These are phyloP conservation scores for Octonoba sinensis DNA, from an alignment of 2,888 invertebrate species.

Conservation along the genomic window DNA sequence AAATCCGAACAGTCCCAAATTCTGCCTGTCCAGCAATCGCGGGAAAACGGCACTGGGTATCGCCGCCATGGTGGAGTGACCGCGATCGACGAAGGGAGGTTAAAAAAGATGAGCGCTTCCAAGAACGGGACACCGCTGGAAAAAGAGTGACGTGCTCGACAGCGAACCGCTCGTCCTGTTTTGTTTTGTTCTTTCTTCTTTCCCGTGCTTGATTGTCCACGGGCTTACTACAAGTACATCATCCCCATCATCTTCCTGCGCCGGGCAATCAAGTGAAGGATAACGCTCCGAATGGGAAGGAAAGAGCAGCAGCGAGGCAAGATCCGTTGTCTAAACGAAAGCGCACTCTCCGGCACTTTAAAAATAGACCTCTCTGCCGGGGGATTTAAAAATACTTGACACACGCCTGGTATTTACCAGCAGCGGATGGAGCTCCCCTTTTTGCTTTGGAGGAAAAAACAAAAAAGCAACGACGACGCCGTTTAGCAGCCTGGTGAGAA, in stretches of 20 bases:
- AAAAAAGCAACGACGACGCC: too few species aligned
- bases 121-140: too few species aligned
- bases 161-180: neutral
- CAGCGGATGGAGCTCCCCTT: slow-evolving; percentile 30
- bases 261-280: slow-evolving; percentile 11
- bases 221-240: slow-evolving; percentile 51
- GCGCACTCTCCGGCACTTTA: neutral
- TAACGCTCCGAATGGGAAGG: slow-evolving; percentile 7
- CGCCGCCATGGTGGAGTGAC: slow-evolving; percentile 32
- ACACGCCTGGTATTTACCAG: neutral
- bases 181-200: too few species aligned
- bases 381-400: slow-evolving; percentile 46
- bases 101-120: neutral
- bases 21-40: slow-evolving; percentile 57
- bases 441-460: neutral
- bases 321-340: slow-evolving; percentile 25
- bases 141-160: neutral
- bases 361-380: slow-evolving; percentile 37
- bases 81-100: neutral
- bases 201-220: slow-evolving; percentile 23
- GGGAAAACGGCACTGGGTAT: slow-evolving; percentile 59
- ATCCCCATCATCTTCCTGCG: slow-evolving; percentile 55
- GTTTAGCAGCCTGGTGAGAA: too few species aligned
- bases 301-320: slow-evolving; percentile 1
- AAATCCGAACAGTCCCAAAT: slow-evolving; percentile 59